Percentiles rank a stretch among this genome's conserved stretches.
Evolutionary conservation across 2,113 vertebrate species (phyloP).

Genomic region (Varanus salvator): DNA sequence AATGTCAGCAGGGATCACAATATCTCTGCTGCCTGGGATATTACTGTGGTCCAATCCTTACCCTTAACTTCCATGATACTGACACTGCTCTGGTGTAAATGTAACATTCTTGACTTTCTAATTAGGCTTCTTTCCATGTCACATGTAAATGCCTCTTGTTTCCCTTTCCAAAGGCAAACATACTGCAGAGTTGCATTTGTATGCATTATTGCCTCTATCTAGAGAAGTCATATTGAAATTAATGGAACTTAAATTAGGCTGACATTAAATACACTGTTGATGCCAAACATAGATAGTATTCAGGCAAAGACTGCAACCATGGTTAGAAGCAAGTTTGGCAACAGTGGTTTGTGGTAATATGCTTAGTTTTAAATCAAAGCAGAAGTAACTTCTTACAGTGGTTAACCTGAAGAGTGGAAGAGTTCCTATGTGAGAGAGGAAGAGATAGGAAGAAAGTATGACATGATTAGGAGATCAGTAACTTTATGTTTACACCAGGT

Average conservation of each 20-base stretch:
- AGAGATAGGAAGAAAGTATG: no score
- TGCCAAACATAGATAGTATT: background rate
- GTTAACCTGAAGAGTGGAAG: no score
- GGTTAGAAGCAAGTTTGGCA: background rate
- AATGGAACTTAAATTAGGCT: no score
- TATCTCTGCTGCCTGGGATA: background rate
- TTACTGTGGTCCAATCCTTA: background rate
- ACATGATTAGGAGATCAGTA: background rate
- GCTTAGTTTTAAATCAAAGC: background rate
- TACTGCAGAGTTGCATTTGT: background rate
- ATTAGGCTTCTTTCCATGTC: background rate
- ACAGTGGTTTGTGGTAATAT: background rate
- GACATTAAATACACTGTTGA: no score
- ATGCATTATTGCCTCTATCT: no score
- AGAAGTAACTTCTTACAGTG: background rate
- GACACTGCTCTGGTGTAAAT: background rate
- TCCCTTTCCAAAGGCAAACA: background rate
- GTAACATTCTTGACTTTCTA: background rate
- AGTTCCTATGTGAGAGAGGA: no score
- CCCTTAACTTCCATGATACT: no score
- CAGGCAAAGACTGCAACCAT: background rate
- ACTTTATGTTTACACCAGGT: background rate
- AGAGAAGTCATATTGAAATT: no score
- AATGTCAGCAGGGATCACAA: background rate
- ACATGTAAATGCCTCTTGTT: background rate